Evolutionary conservation across 2,113 vertebrate species (phyloP), one percentile per base, ranked within the genome.

Genomic region (Osmerus eperlanus): DNA sequence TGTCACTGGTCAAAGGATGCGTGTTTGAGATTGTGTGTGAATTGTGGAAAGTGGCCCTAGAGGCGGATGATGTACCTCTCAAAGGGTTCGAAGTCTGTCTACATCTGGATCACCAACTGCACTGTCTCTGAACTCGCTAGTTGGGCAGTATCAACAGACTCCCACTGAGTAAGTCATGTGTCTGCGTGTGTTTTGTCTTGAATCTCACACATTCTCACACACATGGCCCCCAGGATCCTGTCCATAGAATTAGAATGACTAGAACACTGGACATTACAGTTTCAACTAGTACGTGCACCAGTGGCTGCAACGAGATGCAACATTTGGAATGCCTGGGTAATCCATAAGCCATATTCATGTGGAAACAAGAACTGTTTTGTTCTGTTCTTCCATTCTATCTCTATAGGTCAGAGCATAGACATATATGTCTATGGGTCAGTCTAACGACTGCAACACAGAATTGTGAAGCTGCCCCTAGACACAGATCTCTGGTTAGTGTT

Each of bases 391-490:
- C 83, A 79, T 87, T 86, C 80, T 78, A 80, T 36, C 56, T 74
- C 71, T 73, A 58, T 67, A 77, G 76, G 77, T 76, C 72, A 81
- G 78, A 83, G 21, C 21, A 21, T 21, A 21, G 21, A 21, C 21
- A 21, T 21, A 21, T 21, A 21, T 21, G 21, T 21, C 21, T 21
- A 21, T 21, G 21, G 21, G 21, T 21, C 21, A 21, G 78, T 82
- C 79, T 81, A 78, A 79, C 90, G 85, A 68, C 87, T 90, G 81
- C 84, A 85, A 78, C 78, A 85, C 84, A 81, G 82, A 75, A 58
- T 47, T 58, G 70, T 77, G 83, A 72, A 73, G 81, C 83, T 85
- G 75, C 78, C 79, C 71, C 4, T 19, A 61, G 81, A 64, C 58
- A 63, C 74, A 71, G 69, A 78, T 61, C 55, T 81, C 73, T 54